Evolutionary conservation across 2,888 invertebrate species (phyloP).

Genomic region (Lasioglossum pauxillum): DNA sequence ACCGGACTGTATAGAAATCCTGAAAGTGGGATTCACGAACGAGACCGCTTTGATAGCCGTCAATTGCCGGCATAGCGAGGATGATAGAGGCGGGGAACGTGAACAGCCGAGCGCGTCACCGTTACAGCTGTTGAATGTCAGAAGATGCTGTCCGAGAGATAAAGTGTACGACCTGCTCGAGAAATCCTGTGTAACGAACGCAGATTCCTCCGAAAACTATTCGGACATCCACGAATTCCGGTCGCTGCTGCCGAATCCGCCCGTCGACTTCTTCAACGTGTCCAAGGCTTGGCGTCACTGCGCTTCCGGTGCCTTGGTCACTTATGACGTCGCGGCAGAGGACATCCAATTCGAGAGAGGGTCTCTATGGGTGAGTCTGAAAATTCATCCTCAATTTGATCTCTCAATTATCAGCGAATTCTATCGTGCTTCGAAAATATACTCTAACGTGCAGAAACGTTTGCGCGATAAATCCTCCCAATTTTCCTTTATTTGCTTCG

Average conservation of each 20-base stretch:
- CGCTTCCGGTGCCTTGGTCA: constrained; percentile 65
- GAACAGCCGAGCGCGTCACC: neutral
- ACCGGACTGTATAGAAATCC: constrained; percentile 69
- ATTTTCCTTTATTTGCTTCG: neutral
- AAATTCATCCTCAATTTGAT: neutral
- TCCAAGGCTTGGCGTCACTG: constrained; percentile 61
- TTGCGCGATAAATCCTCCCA: neutral
- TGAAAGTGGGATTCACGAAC: constrained; percentile 41
- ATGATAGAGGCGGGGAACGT: constrained; percentile 15
- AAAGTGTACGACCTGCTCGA: constrained; percentile 51
- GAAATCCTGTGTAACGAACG: constrained; percentile 57
- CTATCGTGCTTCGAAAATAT: neutral
- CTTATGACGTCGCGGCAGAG: constrained; percentile 61
- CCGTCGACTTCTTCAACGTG: constrained; percentile 25
- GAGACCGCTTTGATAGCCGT: constrained; percentile 59
- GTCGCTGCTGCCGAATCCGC: constrained; percentile 23
- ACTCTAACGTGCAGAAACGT: neutral
- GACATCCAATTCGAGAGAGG: constrained; percentile 36
- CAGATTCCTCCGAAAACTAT: neutral
- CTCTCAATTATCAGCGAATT: neutral
- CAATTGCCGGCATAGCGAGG: constrained; percentile 58
- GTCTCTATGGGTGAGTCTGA: constrained; percentile 49
- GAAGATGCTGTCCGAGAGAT: constrained; percentile 69
- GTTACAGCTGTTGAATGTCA: constrained; percentile 53
- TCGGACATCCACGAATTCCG: constrained; percentile 19